These are phyloP conservation scores for Megalurothrips usitatus DNA, from an alignment of 2,888 invertebrate species.

Conservation along the genomic window DNA sequence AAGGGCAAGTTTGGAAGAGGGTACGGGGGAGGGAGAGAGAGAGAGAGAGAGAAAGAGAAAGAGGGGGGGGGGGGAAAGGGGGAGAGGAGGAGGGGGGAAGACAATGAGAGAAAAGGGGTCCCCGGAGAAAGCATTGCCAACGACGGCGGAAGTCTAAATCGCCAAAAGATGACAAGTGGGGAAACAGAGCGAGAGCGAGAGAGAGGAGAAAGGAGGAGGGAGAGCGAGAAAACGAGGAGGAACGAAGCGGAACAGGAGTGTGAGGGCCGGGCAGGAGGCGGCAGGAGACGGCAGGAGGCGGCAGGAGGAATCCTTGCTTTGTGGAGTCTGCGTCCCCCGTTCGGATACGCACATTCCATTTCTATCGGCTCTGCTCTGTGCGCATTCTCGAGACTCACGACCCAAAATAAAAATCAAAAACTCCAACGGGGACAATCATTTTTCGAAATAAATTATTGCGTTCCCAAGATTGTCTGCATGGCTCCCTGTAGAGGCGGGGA, in stretches of 20 bases:
- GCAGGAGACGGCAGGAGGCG: too few species aligned
- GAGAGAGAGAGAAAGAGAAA: neutral
- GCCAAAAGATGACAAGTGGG: constrained; percentile 19
- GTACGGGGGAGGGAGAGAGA: neutral
- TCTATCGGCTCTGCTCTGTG: too few species aligned
- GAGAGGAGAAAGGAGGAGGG: neutral
- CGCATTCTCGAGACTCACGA: too few species aligned
- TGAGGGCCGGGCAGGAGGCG: too few species aligned
- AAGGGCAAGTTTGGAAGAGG: neutral
- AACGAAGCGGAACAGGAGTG: neutral
- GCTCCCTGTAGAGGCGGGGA: too few species aligned
- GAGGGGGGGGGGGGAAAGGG: neutral
- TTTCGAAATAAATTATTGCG: too few species aligned
- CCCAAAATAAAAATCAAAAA: too few species aligned
- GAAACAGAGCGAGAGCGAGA: neutral
- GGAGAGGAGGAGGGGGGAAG: neutral
- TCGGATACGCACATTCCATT: too few species aligned
- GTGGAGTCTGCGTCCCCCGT: too few species aligned
- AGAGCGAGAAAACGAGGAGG: neutral
- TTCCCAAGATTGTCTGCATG: too few species aligned
- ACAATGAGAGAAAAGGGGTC: neutral
- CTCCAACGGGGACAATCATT: too few species aligned
- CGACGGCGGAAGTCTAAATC: neutral
- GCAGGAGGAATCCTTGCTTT: too few species aligned
- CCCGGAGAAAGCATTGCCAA: neutral